Evolutionary conservation across 2,888 invertebrate genomes (phyloP), one percentile per base, ranked within the genome.

Genomic region (Biston stratarius): DNA sequence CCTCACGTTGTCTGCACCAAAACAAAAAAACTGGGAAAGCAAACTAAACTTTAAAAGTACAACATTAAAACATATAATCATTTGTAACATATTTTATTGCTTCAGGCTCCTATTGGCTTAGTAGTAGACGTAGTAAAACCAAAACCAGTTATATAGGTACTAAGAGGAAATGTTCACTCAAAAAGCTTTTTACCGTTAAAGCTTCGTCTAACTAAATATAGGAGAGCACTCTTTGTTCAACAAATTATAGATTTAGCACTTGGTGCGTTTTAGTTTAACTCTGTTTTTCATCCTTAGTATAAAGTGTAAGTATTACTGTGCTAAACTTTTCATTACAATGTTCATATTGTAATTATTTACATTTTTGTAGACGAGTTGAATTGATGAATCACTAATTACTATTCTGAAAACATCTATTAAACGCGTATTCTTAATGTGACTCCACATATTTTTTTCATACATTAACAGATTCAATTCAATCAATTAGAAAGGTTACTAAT

Each of bases 121-220:
- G 84, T 92, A 92, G 92, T 92, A 92, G 85, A 78, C 86, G 90
- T 92, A 92, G 93, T 92, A 92, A 66, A 91, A 82, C 78, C 75
- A 85, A 60, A 92, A 92, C 92, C 76, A 82, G 92, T 92, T 92
- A 85, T 73, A 77, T 83, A n/a, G 14, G 7, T 53, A 82, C 77
- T 87, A 86, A 86, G 83, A 86, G 86, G 86, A 86, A 88, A 83
- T 85, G 85, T 83, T 84, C 85, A 89, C 86, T 88, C 81, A 86
- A 87, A 87, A 87, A 80, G 79, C 75, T 11, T 75, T 87, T 83
- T 86, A 90, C 91, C 86, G 92, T 91, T 92, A 90, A 78, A 81
- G 72, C 76, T 65, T 74, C 69, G 68, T 79, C 83, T 80, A 85
- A 86, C 88, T 83, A 6, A 38, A 38, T 38, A 87, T 83, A 84